Conservation (phyloP, 2,113 vertebrate genomes). For the Neomonachus schauinslandi region DNA sequence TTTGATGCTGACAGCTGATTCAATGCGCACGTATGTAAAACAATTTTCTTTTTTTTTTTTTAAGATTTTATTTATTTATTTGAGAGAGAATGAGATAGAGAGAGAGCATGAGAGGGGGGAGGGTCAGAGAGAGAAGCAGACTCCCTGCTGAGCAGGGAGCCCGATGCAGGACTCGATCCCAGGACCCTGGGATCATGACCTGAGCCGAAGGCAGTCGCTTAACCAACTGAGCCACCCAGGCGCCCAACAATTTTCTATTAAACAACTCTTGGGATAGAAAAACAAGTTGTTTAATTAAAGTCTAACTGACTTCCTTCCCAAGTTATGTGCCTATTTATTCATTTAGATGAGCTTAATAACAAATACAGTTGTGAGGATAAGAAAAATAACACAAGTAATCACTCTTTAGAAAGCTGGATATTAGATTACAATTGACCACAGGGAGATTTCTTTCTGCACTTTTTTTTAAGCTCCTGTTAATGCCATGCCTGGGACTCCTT, state of each 20-base stretch:
- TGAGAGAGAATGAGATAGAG: no score
- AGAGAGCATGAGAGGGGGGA: no score
- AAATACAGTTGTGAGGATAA: background rate
- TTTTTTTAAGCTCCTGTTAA: background rate
- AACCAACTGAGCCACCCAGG: no score
- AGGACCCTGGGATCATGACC: no score
- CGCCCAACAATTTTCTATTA: background rate
- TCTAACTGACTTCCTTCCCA: background rate
- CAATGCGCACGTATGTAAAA: background rate
- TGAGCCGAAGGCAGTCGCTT: no score
- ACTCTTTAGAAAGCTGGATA: background rate
- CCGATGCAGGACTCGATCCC: no score
- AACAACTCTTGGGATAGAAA: background rate
- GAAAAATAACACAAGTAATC: background rate
- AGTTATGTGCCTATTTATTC: background rate
- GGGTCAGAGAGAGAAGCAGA: no score
- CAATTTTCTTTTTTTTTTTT: background rate
- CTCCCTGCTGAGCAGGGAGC: no score
- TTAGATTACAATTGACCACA: background rate
- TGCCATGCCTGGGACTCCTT: background rate
- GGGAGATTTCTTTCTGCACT: background rate
- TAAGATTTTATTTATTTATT: background rate
- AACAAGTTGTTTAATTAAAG: background rate
- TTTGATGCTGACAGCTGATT: background rate
- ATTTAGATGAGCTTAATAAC: background rate